Percentiles rank a stretch among this genome's conserved stretches.
Evolutionary conservation across 2,888 invertebrate genomes (phyloP).

Genomic region (Epinotia nisella): DNA sequence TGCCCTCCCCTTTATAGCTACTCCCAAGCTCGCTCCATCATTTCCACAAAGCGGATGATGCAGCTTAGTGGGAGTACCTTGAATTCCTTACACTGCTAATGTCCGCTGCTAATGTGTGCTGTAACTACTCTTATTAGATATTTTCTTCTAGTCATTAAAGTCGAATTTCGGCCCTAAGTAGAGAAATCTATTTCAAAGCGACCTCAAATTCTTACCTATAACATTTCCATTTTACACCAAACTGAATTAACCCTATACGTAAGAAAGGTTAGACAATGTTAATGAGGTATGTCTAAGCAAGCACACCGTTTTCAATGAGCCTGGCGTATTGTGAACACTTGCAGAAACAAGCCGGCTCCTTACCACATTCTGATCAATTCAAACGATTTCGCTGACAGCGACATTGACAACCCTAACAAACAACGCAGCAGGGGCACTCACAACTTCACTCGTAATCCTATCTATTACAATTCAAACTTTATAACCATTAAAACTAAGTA

Average conservation of each 20-base stretch:
- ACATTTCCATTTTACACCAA: neutral
- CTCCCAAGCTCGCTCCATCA: no score
- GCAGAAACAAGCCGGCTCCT: slow-evolving; percentile 40
- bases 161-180: neutral
- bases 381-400: slow-evolving; percentile 67
- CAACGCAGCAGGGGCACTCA: slow-evolving; percentile 66
- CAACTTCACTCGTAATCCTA: slow-evolving; percentile 48
- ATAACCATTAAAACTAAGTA: slow-evolving; percentile 50
- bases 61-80: no score
- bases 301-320: slow-evolving; percentile 21
- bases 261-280: slow-evolving; percentile 25
- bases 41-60: no score
- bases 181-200: neutral
- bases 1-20: no score
- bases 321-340: slow-evolving; percentile 26
- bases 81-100: no score
- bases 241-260: neutral
- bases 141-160: neutral
- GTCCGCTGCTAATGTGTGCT: no score
- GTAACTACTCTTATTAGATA: neutral
- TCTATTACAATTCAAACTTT: slow-evolving; percentile 51
- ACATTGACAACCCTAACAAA: slow-evolving; percentile 71
- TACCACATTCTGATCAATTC: slow-evolving; percentile 62
- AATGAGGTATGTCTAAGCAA: slow-evolving; percentile 28
- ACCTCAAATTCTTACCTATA: neutral